Base-by-base conservation (phyloP, 2,888 invertebrate genomes). In the Drosophila helvetica region DNA sequence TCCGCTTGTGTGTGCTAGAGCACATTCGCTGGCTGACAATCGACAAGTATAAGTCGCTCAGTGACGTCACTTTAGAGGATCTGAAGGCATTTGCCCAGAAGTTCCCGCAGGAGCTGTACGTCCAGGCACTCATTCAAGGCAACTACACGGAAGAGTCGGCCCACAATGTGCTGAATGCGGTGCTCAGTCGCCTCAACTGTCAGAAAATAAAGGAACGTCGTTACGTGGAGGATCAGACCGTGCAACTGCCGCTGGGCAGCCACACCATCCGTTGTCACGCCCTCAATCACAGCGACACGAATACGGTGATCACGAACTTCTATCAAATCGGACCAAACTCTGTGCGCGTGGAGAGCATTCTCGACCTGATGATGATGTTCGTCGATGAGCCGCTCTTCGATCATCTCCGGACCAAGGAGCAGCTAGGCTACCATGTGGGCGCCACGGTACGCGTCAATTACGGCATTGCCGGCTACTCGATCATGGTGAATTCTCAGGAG, bases 351-450 rank as follows among this genome's bases (percentile, higher is more conserved):
- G 94, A 94, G 52, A 94, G 94, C 67, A 93, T 95, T 0, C 93
- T 96, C 1, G 96, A 98, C 91, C 91, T 97, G 43, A 92, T 98
- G 42, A 94, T 95, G 93, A 96, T 96, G 93, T 92, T 97, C 64
- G 96, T 98, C 93, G 96, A 96, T 89, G 98, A 98, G 92, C 98
- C 98, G 0, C 93, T 97, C 51, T 98, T 98, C 92, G 96, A 98
- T 92, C 93, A 94, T 48, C 92, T 98, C 22, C 94, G 98, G 59
- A 98, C 98, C 0, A 95, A 96, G 91, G 96, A 98, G 88, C 98
- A 98, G 92, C 93, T 98, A 3, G 98, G 98, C 0, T 98, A 98
- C 92, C 94, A 95, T 89, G 97, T 98, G 22, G 95, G 93, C 83
- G 95, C 95, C 76, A 93, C 94, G 64, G 93, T 95, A 82, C 93